A percentile compares a stretch with the other conserved stretches of the same genome.
phyloP scores from a whole-genome alignment of 2,797 vertebrate genomes.

The Merluccius polli region DNA sequence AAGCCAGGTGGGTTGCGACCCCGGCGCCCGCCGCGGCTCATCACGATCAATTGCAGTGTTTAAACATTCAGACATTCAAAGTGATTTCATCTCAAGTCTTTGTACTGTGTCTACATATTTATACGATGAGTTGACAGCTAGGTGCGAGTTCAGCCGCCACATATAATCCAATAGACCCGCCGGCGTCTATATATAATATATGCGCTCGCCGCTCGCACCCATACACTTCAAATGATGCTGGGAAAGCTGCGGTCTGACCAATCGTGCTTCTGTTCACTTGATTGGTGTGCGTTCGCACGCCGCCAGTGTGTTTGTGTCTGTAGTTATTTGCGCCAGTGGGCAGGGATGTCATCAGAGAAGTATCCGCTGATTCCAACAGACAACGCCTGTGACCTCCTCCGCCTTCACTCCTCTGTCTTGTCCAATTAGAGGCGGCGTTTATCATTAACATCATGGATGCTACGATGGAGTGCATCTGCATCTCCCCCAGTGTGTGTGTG shows the following conservation, averaged over 20 bases:
- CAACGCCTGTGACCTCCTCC: slow-evolving; percentile 17
- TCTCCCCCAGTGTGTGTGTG: neutral
- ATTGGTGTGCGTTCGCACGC: neutral
- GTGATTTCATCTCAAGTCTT: neutral
- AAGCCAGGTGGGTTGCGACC: neutral
- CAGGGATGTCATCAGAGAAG: neutral
- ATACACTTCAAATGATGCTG: neutral
- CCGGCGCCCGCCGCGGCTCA: neutral
- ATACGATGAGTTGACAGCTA: neutral
- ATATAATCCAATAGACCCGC: neutral
- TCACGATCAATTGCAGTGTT: neutral
- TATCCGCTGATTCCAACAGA: slow-evolving; percentile 17
- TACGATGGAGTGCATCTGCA: neutral
- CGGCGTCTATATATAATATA: neutral
- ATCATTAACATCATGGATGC: slow-evolving; percentile 41
- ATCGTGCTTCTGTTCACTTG: neutral
- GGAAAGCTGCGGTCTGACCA: neutral
- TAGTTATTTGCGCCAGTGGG: neutral
- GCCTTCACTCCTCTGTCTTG: slow-evolving; percentile 22
- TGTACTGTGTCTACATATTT: neutral
- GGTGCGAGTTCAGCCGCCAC: neutral
- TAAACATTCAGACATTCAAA: neutral
- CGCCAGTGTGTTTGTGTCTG: neutral
- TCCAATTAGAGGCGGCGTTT: slow-evolving; percentile 43
- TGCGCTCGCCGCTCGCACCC: neutral